Evolutionary conservation across 1,140 invertebrate genomes (phyloP), one percentile per base, ranked within the genome.

Genomic region (Tribolium madens): DNA sequence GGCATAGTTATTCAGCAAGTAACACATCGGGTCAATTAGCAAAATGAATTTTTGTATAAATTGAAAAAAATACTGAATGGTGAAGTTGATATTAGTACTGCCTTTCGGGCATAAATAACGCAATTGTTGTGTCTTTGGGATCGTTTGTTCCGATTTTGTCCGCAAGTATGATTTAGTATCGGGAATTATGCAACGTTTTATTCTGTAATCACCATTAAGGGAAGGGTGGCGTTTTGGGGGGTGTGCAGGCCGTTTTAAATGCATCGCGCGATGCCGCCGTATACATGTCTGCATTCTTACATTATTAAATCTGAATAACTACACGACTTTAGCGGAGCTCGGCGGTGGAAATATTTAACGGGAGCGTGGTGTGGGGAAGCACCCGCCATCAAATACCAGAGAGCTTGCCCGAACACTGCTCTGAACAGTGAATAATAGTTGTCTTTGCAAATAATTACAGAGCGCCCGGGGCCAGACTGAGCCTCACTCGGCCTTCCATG

Each of bases 251-350:
- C 46, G 70, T 71, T 72, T 50, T 72, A 72, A 72, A 72, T 76
- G 75, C 75, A 72, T 36, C 68, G 68, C 50, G 68, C 50, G 60
- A 76, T 70, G 60, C 53, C 52, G 31, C 46, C 76, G 53, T 77
- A 77, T 77, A 77, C 70, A 77, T 74, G 77, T 72, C 75, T 79
- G 73, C 71, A 76, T 79, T 79, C 78, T 79, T 79, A 79, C 78
- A 79, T 79, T 79, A 79, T 79, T 79, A 79, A 79, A 79, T 79
- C 78, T 79, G 78, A 77, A 79, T 79, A 79, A 79, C 78, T 79
- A 70, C 78, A 74, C 48, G 78, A 74, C 47, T 79, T 70, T 57
- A 47, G 78, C 52, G 75, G 60, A 76, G 68, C 57, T 48, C 57
- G 53, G 52, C 31, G 48, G 36, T 48, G 14, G 74, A 69, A 69